Conservation (phyloP, 2,113 vertebrate genomes). For the Lamprotornis superbus region DNA sequence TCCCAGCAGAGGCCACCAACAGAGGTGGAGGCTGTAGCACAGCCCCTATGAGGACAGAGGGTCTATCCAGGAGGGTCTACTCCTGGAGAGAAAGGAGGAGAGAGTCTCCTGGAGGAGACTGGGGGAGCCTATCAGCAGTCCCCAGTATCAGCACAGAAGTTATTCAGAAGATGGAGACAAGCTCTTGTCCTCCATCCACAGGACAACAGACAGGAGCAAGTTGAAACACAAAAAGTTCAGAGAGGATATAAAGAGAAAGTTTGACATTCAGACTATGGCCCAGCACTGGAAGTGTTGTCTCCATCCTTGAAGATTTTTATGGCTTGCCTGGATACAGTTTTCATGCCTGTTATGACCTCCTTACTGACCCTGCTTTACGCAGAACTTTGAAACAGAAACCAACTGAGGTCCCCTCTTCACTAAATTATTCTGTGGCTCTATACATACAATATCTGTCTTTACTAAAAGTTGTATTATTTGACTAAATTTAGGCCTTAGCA, state of each 20-base stretch:
- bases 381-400: neutral
- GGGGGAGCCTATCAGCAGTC: neutral
- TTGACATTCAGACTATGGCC: neutral
- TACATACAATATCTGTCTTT: neutral
- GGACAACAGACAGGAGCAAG: neutral
- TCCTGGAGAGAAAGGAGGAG: neutral
- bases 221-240: neutral
- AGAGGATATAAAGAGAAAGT: neutral
- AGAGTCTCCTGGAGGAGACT: neutral
- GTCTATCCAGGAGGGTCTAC: neutral
- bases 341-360: accelerated
- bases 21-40: accelerated
- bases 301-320: neutral
- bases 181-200: neutral
- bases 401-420: neutral
- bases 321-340: neutral
- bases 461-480: neutral
- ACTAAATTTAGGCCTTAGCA: neutral
- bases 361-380: neutral
- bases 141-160: neutral
- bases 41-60: neutral
- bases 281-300: accelerated
- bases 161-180: neutral
- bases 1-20: neutral
- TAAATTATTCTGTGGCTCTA: neutral